These are phyloP conservation scores for Strongylocentrotus purpuratus DNA, from an alignment of 35 echinoderm and acorn worm species.

Conservation along the genomic window DNA sequence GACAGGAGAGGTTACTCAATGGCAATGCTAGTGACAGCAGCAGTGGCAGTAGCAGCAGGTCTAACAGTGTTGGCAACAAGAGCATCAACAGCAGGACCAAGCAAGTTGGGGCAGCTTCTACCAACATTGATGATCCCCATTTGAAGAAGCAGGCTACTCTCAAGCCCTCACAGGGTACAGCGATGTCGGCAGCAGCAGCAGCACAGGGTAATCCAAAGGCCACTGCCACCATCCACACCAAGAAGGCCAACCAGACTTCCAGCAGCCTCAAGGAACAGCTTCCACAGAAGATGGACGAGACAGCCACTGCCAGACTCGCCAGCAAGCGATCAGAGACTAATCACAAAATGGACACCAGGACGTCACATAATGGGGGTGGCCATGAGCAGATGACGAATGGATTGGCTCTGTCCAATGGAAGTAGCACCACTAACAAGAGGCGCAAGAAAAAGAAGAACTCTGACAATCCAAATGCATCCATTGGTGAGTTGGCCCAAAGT, in stretches of 20 bases:
- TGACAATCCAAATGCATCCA: conserved; percentile 69
- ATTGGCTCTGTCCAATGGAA: conserved; percentile 31
- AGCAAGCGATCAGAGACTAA: conserved; percentile 50
- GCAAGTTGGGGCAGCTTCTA: conserved; percentile 4
- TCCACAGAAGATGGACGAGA: conserved; percentile 39
- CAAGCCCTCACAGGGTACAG: conserved; percentile 15
- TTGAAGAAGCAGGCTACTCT: conserved; percentile 22
- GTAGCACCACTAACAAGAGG: conserved; percentile 74
- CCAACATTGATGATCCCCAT: conserved; percentile 47
- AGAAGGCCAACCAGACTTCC: conserved; percentile 22
- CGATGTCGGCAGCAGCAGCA: not conserved
- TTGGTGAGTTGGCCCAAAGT: conserved; percentile 54
- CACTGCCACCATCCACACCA: conserved; percentile 14
- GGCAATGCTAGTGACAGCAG: conserved; percentile 31
- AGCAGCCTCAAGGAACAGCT: conserved; percentile 52
- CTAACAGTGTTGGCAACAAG: conserved; percentile 43
- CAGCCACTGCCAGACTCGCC: not conserved
- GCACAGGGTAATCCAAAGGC: conserved; percentile 50
- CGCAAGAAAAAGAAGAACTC: conserved; percentile 82
- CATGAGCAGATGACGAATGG: conserved; percentile 50
- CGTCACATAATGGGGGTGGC: conserved; percentile 51
- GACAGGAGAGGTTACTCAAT: conserved; percentile 15
- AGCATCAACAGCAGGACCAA: conserved; percentile 62
- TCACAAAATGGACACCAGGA: not conserved
- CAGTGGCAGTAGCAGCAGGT: conserved; percentile 40